A percentile compares a stretch with the other conserved stretches of the same genome.
Conservation (phyloP, 1,140 invertebrate genomes). For the Cephus cinctus region DNA sequence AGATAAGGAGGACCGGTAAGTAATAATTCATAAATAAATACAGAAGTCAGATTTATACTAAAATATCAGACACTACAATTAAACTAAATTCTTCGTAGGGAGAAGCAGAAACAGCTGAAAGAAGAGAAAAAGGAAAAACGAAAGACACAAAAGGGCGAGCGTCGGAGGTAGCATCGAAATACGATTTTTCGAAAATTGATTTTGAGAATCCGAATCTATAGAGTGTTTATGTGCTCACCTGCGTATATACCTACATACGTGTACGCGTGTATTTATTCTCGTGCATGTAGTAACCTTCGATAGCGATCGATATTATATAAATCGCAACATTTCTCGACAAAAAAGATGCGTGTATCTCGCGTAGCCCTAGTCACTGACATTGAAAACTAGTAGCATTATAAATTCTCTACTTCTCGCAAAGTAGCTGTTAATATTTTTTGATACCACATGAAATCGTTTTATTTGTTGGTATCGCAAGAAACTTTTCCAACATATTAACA, state of each 20-base stretch:
- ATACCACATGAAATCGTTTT: too few species aligned
- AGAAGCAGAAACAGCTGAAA: constrained; percentile 80
- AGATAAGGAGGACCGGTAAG: constrained; percentile 81
- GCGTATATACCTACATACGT: neutral
- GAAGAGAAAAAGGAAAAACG: constrained; percentile 88
- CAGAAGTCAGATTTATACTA: neutral
- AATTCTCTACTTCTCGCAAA: too few species aligned
- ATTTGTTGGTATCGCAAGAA: too few species aligned
- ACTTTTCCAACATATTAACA: too few species aligned
- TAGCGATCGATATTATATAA: constrained; percentile 17
- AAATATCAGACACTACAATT: neutral
- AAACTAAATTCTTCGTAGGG: constrained; percentile 57
- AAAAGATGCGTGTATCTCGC: too few species aligned
- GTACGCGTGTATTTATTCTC: neutral
- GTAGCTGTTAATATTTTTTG: too few species aligned
- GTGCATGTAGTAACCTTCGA: constrained; percentile 19
- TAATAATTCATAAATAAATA: constrained; percentile 6
- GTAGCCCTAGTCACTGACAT: too few species aligned
- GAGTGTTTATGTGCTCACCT: neutral
- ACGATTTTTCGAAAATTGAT: constrained; percentile 13
- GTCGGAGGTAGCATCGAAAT: constrained; percentile 70
- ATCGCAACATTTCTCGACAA: too few species aligned
- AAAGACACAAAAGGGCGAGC: constrained; percentile 82
- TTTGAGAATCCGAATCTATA: constrained; percentile 17
- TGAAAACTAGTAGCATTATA: too few species aligned